phyloP scores from a whole-genome alignment of 2,113 vertebrate genomes.

The Cyanoderma ruficeps region DNA sequence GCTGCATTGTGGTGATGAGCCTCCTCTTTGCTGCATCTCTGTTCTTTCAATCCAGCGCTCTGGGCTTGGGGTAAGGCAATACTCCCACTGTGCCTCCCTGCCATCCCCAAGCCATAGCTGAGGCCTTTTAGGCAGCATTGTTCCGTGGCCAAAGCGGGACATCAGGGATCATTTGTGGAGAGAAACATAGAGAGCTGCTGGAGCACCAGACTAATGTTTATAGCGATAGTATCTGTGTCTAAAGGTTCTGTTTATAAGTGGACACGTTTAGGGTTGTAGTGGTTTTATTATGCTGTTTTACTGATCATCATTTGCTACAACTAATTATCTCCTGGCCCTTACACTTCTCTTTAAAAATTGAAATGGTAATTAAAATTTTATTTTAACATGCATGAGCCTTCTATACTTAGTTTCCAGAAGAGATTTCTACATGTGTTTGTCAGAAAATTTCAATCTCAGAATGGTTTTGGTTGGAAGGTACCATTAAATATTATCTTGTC shows the following conservation, averaged over 20 bases:
- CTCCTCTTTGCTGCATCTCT: neutral
- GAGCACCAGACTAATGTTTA: neutral
- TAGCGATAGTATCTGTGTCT: rapidly evolving
- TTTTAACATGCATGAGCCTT: neutral
- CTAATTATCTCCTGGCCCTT: neutral
- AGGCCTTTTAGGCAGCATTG: neutral
- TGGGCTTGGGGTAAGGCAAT: neutral
- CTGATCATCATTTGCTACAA: neutral
- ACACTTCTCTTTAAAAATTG: neutral
- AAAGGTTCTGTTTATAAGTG: neutral
- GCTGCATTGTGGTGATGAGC: rapidly evolving
- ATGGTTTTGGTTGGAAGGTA: neutral
- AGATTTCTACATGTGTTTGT: neutral
- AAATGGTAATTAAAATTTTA: neutral
- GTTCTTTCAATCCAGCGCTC: neutral
- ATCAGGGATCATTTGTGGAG: neutral
- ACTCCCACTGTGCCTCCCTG: rapidly evolving
- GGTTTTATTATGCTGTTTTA: neutral
- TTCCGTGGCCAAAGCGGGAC: rapidly evolving
- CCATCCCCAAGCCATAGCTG: neutral
- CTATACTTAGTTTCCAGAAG: neutral
- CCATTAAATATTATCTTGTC: rapidly evolving
- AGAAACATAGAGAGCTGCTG: neutral
- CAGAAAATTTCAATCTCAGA: rapidly evolving
- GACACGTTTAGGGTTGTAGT: rapidly evolving